A percentile compares a stretch with the other conserved stretches of the same genome.
phyloP scores from a whole-genome alignment of 2,888 invertebrate genomes.

The Drosophila histrio region DNA sequence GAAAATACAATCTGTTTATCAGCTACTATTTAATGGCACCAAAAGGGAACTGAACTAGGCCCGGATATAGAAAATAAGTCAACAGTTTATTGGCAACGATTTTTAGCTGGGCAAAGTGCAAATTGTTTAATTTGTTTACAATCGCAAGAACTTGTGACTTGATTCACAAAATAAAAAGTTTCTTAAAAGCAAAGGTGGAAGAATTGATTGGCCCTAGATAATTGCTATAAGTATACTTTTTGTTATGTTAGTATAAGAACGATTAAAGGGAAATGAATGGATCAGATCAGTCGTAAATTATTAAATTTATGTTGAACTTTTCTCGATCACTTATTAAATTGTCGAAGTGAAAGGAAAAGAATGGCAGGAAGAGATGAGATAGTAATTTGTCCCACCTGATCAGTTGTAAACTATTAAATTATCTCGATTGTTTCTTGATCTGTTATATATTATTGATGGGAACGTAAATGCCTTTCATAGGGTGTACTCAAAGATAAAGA shows the following conservation, averaged over 20 bases:
- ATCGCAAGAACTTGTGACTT: slow-evolving; percentile 44
- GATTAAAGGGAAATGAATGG: neutral
- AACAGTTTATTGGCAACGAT: slow-evolving; percentile 55
- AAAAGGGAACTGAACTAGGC: slow-evolving; percentile 30
- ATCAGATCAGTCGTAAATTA: neutral
- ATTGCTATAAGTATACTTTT: neutral
- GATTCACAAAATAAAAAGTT: slow-evolving; percentile 17
- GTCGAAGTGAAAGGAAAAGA: neutral
- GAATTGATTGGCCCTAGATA: neutral
- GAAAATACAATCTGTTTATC: slow-evolving; percentile 22
- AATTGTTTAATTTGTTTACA: slow-evolving; percentile 40
- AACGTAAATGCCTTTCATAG: neutral
- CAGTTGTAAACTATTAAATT: neutral
- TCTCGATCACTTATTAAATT: neutral
- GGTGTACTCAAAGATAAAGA: neutral
- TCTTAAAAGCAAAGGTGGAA: neutral
- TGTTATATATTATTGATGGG: neutral
- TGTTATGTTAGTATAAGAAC: neutral
- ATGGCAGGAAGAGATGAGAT: too few relatives aligned
- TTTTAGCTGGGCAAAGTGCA: slow-evolving; percentile 39
- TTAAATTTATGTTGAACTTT: neutral
- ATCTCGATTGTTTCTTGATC: neutral
- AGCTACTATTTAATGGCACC: slow-evolving; percentile 5
- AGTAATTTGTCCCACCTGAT: neutral
- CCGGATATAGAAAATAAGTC: slow-evolving; percentile 45